A percentile compares a stretch with the other conserved stretches of the same genome.
Conservation (phyloP, 2,888 invertebrate species). For the Cetonia aurata region DNA sequence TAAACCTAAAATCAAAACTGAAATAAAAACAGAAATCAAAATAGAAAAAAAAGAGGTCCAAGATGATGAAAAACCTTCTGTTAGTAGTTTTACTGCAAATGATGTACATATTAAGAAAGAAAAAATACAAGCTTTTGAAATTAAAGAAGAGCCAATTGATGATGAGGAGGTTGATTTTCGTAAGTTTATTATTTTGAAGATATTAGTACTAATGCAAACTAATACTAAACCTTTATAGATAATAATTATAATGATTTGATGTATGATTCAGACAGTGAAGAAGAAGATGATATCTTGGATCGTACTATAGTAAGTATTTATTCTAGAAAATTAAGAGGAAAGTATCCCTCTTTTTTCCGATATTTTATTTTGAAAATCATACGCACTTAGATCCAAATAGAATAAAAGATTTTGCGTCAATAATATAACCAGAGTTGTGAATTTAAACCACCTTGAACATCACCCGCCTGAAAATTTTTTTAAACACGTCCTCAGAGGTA, state of each 20-base stretch:
- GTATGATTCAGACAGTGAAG: slow-evolving; percentile 43
- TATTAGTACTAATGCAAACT: not conserved
- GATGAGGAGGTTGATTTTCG: slow-evolving; percentile 7
- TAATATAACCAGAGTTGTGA: no score
- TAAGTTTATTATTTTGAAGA: not conserved
- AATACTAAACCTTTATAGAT: slow-evolving; percentile 18
- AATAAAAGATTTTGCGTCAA: no score
- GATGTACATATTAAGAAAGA: not conserved
- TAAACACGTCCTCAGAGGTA: no score
- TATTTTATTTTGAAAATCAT: no score
- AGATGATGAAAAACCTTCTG: not conserved
- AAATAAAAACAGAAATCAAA: slow-evolving; percentile 20
- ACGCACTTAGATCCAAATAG: no score
- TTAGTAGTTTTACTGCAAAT: not conserved
- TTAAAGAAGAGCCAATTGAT: slow-evolving; percentile 3
- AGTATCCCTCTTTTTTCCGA: not conserved
- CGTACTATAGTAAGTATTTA: slow-evolving; percentile 44
- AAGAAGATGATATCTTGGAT: slow-evolving; percentile 42
- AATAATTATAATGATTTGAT: slow-evolving; percentile 23
- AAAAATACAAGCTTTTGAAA: not conserved
- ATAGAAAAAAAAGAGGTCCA: slow-evolving; percentile 1
- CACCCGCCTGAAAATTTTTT: no score
- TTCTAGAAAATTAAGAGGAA: not conserved
- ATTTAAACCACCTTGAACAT: no score
- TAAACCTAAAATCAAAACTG: slow-evolving; percentile 38